phyloP scores from a whole-genome alignment of 2,797 vertebrate genomes.

The Zalophus californianus region DNA sequence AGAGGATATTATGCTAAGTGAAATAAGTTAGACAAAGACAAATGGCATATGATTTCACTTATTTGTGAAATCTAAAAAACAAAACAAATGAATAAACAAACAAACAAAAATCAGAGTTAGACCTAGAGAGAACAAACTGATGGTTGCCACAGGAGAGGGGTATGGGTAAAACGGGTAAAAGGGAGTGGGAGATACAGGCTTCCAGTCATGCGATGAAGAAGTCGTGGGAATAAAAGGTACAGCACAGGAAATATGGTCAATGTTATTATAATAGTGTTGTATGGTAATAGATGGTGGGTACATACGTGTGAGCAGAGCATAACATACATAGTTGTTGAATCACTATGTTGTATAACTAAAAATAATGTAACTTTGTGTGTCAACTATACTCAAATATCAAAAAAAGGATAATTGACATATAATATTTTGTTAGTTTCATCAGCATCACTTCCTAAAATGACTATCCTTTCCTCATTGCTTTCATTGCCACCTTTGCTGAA shows the following conservation, averaged over 20 bases:
- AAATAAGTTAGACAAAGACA: background rate
- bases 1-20: background rate
- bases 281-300: background rate
- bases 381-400: background rate
- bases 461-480: background rate
- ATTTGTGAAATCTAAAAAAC: background rate
- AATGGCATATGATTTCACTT: background rate
- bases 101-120: background rate
- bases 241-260: background rate
- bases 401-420: background rate
- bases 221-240: background rate
- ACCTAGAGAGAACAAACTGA: background rate
- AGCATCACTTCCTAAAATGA: background rate
- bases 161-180: background rate
- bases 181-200: background rate
- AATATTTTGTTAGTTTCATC: background rate
- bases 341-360: background rate
- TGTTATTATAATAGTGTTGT: background rate
- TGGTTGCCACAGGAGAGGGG: background rate
- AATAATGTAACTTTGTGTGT: background rate
- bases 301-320: background rate
- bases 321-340: background rate
- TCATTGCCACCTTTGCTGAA: background rate
- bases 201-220: background rate
- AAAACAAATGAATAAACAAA: background rate